A percentile compares a stretch with the other conserved stretches of the same genome.
Conservation (phyloP, 2,113 vertebrate species). For the Hucho hucho region DNA sequence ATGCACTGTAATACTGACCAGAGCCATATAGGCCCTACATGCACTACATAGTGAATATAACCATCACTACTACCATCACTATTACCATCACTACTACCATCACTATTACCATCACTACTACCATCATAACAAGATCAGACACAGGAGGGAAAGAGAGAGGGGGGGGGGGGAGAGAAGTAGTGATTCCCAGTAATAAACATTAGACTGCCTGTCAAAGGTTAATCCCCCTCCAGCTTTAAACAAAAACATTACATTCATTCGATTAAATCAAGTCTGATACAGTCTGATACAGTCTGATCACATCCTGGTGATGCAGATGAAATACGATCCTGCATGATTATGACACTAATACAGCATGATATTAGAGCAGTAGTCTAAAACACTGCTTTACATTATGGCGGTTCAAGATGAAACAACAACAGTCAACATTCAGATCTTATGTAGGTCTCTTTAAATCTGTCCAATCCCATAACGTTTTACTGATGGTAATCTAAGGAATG, state of each 20-base stretch:
- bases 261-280: not conserved
- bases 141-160: not conserved
- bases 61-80: not conserved
- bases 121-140: not conserved
- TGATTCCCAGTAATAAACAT: not conserved
- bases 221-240: not conserved
- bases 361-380: constrained; percentile 46
- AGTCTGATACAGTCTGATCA: not conserved
- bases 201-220: too few relatives aligned
- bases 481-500: too few relatives aligned
- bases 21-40: too few relatives aligned
- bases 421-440: constrained; percentile 42
- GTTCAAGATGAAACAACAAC: constrained; percentile 64
- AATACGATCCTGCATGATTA: constrained; percentile 29
- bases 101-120: not conserved
- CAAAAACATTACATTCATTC: not conserved
- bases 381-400: constrained; percentile 44
- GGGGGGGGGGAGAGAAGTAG: constrained; percentile 12
- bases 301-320: not conserved
- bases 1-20: too few relatives aligned
- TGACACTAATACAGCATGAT: constrained; percentile 58
- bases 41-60: too few relatives aligned
- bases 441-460: too few relatives aligned
- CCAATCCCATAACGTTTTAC: too few relatives aligned
- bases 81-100: not conserved